Evolutionary conservation across 2,113 vertebrate genomes (phyloP), one percentile per base, ranked within the genome.

Genomic region (Callipepla squamata): DNA sequence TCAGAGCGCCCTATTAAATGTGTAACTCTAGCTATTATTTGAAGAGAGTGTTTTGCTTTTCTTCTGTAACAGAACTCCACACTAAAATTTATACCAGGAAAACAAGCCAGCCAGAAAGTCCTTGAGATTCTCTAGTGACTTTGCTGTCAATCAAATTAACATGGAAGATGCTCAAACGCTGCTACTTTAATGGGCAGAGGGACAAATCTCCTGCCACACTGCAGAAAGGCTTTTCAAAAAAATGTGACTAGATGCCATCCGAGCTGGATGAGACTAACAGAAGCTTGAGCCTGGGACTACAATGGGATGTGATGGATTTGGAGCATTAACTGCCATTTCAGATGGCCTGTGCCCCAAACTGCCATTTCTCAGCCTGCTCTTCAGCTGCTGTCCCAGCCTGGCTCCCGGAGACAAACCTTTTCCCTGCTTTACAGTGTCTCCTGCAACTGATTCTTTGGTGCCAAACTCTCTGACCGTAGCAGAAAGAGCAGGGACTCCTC

Each of bases 91-190:
- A 3, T 61, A 88, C 53, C 62, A 95, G 48, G 72, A 87, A 88
- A 96, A 94, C 61, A 93, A 92, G 36, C 47, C 80, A 94, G 57
- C 4, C 9, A 95, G 61, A 85, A 78, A 83, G 62, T 85, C 69
- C 61, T 62, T 69, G 30, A 91, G n/a, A 65, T 88, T 83, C 66
- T 90, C 76, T 51, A 53, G 65, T 62, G 73, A 86, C 61, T 91
- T 68, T 1, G 0, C 57, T 75, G 91, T 85, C 91, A 91, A 80
- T 90, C 85, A 92, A 80, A 87, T 69, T 91, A 88, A 91, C 57
- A 78, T 36, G 40, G 36, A 94, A 92, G 80, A 90, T 65, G 34
- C 66, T 93, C 62, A 68, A 80, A 84, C 15, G 8, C 28, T 61
- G 65, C 48, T 74, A 15, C 50, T 83, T 69, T 83, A 91, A 84